Evolutionary conservation across 2,797 vertebrate species (phyloP).

Genomic region (Premnoplex brunnescens): DNA sequence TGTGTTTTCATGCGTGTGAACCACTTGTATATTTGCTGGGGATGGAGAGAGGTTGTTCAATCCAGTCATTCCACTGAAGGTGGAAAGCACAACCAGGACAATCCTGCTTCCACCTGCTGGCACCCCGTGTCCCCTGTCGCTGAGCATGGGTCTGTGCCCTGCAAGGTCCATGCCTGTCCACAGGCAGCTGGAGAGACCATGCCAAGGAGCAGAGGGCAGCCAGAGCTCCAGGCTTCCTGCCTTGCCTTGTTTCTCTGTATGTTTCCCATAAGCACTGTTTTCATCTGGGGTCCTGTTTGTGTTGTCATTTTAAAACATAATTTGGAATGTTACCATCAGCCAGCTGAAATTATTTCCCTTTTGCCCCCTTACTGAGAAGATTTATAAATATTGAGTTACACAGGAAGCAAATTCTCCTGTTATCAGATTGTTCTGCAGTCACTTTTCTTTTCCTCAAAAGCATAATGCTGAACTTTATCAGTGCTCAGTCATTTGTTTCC

Average conservation of each 20-base stretch:
- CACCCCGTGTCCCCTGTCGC: rapidly evolving
- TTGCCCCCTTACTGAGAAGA: background rate
- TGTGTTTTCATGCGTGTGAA: background rate
- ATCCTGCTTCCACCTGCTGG: background rate
- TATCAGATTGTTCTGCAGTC: conserved; percentile 66
- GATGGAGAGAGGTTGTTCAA: background rate
- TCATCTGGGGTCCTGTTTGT: background rate
- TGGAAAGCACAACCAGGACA: background rate
- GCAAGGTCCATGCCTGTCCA: rapidly evolving
- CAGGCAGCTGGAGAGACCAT: rapidly evolving
- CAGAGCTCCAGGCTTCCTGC: background rate
- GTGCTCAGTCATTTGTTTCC: conserved; percentile 60
- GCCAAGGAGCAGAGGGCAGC: background rate
- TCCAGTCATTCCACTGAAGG: background rate
- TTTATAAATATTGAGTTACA: conserved; percentile 50
- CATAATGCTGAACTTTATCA: conserved; percentile 60
- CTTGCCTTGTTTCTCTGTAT: rapidly evolving
- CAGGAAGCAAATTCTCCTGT: conserved; percentile 54
- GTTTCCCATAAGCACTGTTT: background rate
- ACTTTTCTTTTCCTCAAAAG: conserved; percentile 70
- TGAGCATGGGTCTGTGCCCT: rapidly evolving
- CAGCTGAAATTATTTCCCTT: conserved; percentile 8
- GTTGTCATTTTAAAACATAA: background rate
- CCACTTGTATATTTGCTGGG: background rate
- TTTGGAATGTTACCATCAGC: conserved; percentile 11